Evolutionary conservation across 23 tunicate species (phyloP).

Genomic region (Halocynthia aurantium): DNA sequence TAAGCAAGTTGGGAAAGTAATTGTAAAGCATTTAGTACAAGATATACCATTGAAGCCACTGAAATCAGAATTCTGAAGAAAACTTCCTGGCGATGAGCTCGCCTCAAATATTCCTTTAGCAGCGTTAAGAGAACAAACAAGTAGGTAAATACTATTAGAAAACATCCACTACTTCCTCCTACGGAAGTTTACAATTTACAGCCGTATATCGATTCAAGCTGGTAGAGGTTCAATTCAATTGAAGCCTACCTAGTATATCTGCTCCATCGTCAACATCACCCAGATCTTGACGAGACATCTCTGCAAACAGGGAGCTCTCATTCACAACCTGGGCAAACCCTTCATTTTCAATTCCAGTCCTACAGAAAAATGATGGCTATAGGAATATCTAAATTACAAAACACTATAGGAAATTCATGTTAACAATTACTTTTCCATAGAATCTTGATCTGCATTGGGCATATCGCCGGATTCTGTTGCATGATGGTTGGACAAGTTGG

Average conservation of each 20-base stretch:
- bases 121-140: neutral
- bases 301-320: slow-evolving; percentile 70
- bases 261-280: slow-evolving; percentile 95
- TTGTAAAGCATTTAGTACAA: no score
- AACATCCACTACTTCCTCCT: no score
- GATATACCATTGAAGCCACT: slow-evolving; percentile 32
- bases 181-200: no score
- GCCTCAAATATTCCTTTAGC: neutral
- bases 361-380: neutral
- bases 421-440: neutral
- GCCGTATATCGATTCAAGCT: no score
- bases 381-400: neutral
- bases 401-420: neutral
- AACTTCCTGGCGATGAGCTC: slow-evolving; percentile 7
- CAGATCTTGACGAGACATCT: slow-evolving; percentile 61
- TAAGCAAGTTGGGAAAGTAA: no score
- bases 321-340: slow-evolving; percentile 55
- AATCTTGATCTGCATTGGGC: neutral
- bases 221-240: no score
- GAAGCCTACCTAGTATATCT: slow-evolving; percentile 63
- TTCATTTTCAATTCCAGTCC: slow-evolving; percentile 61
- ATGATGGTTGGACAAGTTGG: no score
- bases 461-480: no score
- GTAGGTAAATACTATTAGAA: no score
- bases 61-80: slow-evolving; percentile 25